phyloP scores from a whole-genome alignment of 2,797 vertebrate species.

The Esox lucius region DNA sequence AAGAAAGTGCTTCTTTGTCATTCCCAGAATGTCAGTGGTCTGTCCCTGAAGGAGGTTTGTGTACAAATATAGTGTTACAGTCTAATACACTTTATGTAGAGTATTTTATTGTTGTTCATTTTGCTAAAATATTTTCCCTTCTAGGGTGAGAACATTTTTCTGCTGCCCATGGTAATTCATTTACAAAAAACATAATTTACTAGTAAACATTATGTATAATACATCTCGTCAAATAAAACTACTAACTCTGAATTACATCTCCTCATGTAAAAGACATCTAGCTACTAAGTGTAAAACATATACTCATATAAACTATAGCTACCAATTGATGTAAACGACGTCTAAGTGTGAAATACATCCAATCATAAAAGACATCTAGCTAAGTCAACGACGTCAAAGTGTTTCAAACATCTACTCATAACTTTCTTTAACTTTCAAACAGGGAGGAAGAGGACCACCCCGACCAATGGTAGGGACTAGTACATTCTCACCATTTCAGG shows the following conservation, averaged over 20 bases:
- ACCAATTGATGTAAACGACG: no score
- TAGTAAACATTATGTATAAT: neutral
- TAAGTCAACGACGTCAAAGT: no score
- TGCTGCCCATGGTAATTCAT: constrained; percentile 47
- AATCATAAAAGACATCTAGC: no score
- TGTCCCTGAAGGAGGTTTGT: constrained; percentile 56
- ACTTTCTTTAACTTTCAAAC: constrained; percentile 10
- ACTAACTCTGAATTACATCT: no score
- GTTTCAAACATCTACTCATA: no score
- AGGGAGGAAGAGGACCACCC: constrained; percentile 5
- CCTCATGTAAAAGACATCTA: no score
- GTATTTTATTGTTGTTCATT: neutral
- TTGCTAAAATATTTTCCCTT: constrained; percentile 7
- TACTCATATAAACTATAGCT: no score
- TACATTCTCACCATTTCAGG: neutral
- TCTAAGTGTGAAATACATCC: no score
- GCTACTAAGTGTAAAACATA: no score
- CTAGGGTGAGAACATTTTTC: constrained; percentile 62
- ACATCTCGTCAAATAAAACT: no score
- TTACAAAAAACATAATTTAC: neutral
- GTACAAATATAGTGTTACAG: neutral
- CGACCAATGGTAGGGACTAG: constrained; percentile 17
- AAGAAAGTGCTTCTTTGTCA: neutral
- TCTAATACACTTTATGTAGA: neutral
- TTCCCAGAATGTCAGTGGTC: constrained; percentile 43